Evolutionary conservation across 2,113 vertebrate genomes (phyloP), one percentile per base, ranked within the genome.

Genomic region (Apus apus): DNA sequence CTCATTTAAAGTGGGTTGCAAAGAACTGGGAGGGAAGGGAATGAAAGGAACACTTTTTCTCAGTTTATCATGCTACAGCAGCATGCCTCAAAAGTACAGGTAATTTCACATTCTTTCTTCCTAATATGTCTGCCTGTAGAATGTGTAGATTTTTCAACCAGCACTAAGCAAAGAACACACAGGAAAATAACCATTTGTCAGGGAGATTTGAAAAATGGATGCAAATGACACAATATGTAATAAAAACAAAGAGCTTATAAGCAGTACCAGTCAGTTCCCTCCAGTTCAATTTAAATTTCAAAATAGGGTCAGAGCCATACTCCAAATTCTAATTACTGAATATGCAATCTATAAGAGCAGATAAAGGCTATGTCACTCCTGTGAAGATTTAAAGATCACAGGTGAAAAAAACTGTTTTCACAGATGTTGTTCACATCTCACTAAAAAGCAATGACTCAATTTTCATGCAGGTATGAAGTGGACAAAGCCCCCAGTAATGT

Each of bases 41-140:
- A 75, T 0, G 6, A 77, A 9, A 50, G 3, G 16, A 84, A 32
- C 0, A 0, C 23, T 43, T 87, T 26, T 68, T 32, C 13, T 66
- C 20, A 64, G n/a, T 78, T 71, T 36, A 48, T 48, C 15, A 30
- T 7, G 43, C 27, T 83, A 73, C 34, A 85, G 22, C 5, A 2
- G 30, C 50, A 87, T 40, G 45, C 26, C 40, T 57, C 65, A 87
- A 25, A 84, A 84, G 10, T 14, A 67, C 4, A 17, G 34, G 26
- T 46, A 43, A 64, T 79, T 72, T 82, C 43, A 81, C 15, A 7
- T 53, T 70, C 23, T 51, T 79, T 85, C n/a, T 66, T 74, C 25
- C 48, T 36, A 66, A 12, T 22, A 48, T 5, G 5, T 51, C 58
- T 84, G 40, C 25, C 76, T 81, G 72, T 51, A 80, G 10, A 85